Evolutionary conservation across 2,888 invertebrate species (phyloP), one percentile per base, ranked within the genome.

Genomic region (Trilocha varians): DNA sequence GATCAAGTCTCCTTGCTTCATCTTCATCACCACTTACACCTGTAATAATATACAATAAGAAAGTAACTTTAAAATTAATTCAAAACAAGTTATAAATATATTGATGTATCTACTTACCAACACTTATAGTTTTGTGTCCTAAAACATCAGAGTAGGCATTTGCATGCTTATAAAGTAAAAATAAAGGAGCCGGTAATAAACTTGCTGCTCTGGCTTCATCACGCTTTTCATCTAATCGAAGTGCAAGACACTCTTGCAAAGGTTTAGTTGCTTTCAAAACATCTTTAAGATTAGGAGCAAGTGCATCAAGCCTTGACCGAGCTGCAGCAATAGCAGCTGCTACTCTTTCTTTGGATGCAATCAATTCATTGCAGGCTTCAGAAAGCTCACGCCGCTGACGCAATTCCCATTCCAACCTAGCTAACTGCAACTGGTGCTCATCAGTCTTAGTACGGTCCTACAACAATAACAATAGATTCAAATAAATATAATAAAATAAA

Each of bases 331-430:
- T 94, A 40, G 91, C 92, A 34, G 90, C 87, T 1, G 91, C 90
- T 2, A 96, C 90, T 36, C 88, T 87, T 57, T 94, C 93, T 66
- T 96, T 96, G 18, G 90, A 90, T 16, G 90, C 88, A 34, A 93
- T 89, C 5, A 96, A 78, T 48, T 92, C 90, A 60, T 90, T 91
- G 59, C 94, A 93, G 17, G 93, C 88, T 32, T 90, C 88, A 1
- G 96, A 90, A 36, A 97, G 80, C 57, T 93, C 91, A 65, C 96
- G 94, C 1, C 98, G 88, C 68, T 97, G 95, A 13, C 91, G 91
- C 39, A 97, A 78, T 72, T 98, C 98, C 93, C 96, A 97, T 66
- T 97, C 96, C 25, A 98, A 79, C 47, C 96, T 89, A 16, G 96
- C 94, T 47, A 98, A 74, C 62, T 94, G 92, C 46, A 93, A 84